phyloP scores from a whole-genome alignment of 2,797 vertebrate species.

The Agapornis canus region DNA sequence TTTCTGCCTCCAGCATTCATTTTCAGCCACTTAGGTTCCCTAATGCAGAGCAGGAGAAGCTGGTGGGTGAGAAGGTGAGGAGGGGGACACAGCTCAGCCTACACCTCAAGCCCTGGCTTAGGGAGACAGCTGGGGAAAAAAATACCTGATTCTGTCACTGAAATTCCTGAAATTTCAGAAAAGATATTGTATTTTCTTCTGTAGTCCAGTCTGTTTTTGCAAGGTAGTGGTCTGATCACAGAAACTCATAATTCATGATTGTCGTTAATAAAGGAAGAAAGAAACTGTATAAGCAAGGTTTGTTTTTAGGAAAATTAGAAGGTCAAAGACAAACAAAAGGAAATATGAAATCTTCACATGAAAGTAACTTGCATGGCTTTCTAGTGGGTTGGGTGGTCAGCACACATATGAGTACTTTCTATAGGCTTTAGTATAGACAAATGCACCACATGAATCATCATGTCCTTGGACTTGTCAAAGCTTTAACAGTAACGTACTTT shows the following conservation, averaged over 20 bases:
- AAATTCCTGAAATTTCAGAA: neutral
- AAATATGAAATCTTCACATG: neutral
- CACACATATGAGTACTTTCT: neutral
- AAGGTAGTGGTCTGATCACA: neutral
- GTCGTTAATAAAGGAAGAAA: neutral
- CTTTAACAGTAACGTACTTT: neutral
- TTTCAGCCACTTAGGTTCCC: neutral
- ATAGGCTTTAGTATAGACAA: neutral
- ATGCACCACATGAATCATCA: neutral
- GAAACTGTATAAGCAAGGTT: neutral
- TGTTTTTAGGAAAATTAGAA: neutral
- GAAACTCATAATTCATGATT: neutral
- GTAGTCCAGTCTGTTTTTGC: neutral
- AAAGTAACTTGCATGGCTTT: neutral
- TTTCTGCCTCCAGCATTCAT: neutral
- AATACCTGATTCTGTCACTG: accelerated
- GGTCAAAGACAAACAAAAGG: neutral
- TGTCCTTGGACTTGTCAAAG: neutral
- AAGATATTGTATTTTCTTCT: neutral
- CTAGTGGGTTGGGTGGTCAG: neutral
- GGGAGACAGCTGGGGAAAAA: neutral
- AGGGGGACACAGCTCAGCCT: neutral
- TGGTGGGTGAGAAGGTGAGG: neutral
- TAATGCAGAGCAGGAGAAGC: neutral
- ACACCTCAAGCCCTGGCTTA: neutral